Conservation (phyloP, 35 echinoderm and acorn worm species). For the Amphiura filiformis region DNA sequence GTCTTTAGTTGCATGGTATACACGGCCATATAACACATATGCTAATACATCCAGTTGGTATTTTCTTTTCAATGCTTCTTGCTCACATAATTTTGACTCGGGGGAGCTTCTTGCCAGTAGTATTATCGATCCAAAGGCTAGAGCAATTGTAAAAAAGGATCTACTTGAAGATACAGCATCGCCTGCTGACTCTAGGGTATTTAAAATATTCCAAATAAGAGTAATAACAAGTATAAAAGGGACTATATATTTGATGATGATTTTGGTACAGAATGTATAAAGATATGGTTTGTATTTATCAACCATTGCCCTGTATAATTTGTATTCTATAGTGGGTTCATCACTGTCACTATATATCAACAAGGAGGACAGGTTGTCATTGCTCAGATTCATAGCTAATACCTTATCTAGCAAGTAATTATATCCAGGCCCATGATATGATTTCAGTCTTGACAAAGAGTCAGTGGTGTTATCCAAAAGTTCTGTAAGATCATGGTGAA, state of each 20-base stretch:
- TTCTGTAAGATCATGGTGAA: not conserved
- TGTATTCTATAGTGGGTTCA: not conserved
- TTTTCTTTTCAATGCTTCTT: too few species aligned
- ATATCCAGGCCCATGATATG: not conserved
- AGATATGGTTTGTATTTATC: not conserved
- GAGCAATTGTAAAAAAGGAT: not conserved
- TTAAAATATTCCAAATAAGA: not conserved
- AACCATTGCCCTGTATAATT: too few species aligned
- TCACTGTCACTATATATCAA: too few species aligned
- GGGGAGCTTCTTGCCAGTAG: not conserved
- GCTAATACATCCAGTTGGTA: too few species aligned
- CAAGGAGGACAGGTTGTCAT: not conserved
- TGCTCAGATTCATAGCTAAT: not conserved
- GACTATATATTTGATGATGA: not conserved
- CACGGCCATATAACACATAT: too few species aligned
- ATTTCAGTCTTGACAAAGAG: not conserved
- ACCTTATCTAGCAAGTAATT: not conserved
- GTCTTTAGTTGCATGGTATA: too few species aligned
- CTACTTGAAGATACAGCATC: not conserved
- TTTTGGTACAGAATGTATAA: not conserved
- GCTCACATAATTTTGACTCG: not conserved
- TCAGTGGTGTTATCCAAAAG: not conserved
- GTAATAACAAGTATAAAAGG: not conserved
- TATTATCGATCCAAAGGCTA: not conserved
- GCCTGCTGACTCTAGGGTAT: not conserved